Percentiles rank a stretch among this genome's conserved stretches.
phyloP scores from a whole-genome alignment of 2,797 vertebrate genomes.

The Artibeus jamaicensis region DNA sequence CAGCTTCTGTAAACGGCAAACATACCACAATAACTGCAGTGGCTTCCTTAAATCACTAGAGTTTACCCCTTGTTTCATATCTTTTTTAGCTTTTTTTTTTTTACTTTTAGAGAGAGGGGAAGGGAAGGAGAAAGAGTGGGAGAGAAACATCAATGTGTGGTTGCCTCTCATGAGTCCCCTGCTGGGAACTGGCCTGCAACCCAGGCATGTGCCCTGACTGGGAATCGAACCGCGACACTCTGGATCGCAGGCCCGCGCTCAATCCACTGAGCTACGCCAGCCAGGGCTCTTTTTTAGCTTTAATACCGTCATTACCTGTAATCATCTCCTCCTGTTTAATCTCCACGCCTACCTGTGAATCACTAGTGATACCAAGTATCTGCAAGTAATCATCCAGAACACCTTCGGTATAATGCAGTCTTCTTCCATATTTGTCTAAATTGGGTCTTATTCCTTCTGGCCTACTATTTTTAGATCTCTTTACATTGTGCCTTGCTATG shows the following conservation, averaged over 20 bases:
- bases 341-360: not conserved
- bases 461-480: not conserved
- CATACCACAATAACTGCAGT: not conserved
- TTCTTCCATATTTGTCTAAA: not conserved
- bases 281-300: too few relatives aligned
- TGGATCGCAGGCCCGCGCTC: too few relatives aligned
- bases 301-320: not conserved
- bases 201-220: too few relatives aligned
- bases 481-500: not conserved
- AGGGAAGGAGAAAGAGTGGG: too few relatives aligned
- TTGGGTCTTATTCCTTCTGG: not conserved
- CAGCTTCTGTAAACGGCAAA: not conserved
- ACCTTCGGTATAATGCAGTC: not conserved
- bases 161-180: too few relatives aligned
- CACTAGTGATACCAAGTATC: not conserved
- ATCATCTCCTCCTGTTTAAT: not conserved
- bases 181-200: too few relatives aligned
- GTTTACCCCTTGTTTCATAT: not conserved
- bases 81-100: too few relatives aligned
- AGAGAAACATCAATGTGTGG: too few relatives aligned
- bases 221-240: too few relatives aligned
- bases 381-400: not conserved
- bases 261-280: too few relatives aligned
- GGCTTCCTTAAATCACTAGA: not conserved
- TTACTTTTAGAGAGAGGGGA: too few relatives aligned